These are phyloP conservation scores for Drosophila teissieri DNA, from an alignment of 1,140 invertebrate species.

Conservation along the genomic window DNA sequence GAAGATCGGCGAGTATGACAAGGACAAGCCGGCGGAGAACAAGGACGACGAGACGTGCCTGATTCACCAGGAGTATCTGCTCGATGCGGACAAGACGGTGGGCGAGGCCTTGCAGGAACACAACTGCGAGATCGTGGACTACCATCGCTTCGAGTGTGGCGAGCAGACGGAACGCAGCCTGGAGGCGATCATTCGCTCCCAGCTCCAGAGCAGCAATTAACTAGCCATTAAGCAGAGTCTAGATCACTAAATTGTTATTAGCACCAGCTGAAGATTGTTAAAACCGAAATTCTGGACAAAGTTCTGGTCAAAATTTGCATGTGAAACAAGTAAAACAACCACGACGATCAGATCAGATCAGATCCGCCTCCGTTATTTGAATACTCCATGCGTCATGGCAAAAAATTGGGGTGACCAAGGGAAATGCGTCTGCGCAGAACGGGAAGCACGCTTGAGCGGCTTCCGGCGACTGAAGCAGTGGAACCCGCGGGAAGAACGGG, in stretches of 20 bases:
- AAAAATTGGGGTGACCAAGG: constrained; percentile 48
- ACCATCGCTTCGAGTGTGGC: constrained; percentile 93
- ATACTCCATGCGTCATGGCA: constrained; percentile 60
- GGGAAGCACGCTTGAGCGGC: constrained; percentile 76
- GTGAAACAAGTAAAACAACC: constrained; percentile 38
- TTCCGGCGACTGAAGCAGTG: constrained; percentile 5
- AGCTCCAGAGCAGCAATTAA: constrained; percentile 66
- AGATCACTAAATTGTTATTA: constrained; percentile 54
- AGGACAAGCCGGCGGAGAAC: constrained; percentile 87
- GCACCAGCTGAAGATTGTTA: constrained; percentile 37
- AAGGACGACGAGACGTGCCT: constrained; percentile 90
- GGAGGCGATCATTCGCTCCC: constrained; percentile 59
- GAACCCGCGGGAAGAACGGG: background rate
- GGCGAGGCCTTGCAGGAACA: constrained; percentile 90
- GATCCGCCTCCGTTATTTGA: constrained; percentile 17
- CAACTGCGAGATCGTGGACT: constrained; percentile 91
- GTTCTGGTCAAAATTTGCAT: constrained; percentile 48
- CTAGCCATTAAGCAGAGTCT: constrained; percentile 9
- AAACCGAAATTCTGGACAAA: background rate
- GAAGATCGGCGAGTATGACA: constrained; percentile 89
- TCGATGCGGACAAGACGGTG: constrained; percentile 90
- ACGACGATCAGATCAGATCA: constrained; percentile 21
- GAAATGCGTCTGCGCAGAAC: constrained; percentile 47
- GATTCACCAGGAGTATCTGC: constrained; percentile 94
- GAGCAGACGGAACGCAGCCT: constrained; percentile 84